Evolutionary conservation across 2,888 invertebrate genomes (phyloP), one percentile per base, ranked within the genome.

Genomic region (Cryptocheilus praepositus): DNA sequence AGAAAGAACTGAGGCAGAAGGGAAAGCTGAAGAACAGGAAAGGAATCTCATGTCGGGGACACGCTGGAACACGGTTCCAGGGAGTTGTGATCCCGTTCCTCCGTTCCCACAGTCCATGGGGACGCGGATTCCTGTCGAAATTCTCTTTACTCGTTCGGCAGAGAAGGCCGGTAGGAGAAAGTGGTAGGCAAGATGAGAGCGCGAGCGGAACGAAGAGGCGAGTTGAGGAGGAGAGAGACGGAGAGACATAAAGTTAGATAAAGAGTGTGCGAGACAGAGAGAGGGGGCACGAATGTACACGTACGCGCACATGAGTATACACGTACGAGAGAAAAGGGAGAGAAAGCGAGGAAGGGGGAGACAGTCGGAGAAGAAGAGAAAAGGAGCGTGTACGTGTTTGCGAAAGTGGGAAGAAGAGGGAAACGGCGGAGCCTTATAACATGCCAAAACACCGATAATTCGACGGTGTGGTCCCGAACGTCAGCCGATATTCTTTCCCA

Each of bases 401-500:
- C 11, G 43, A 36, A 36, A 49, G 58, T 22, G 49, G 49, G 58
- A 16, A 55, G 55, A 19, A 19, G 51, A 51, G 59, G 28, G 57
- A 57, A 21, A 16, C 46, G 45, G 62, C 3, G 62, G 74, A 74
- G 71, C 83, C 83, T 83, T 85, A 82, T 84, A 87, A 88, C 87
- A 88, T 85, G 88, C 87, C 87, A 87, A 88, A 88, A 88, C 86
- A 86, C 82, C 87, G 87, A 87, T 88, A 88, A 88, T 86, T 87
- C 88, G 88, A 86, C 86, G 81, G 87, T 88, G 88, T 88, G 88
- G 88, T 86, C 88, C 79, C 73, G 81, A 83, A 79, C 81, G 82
- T 86, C 84, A 77, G 80, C 78, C 76, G 82, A 86, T 85, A 83
- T 82, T 81, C 84, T 84, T 88, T 87, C 88, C 87, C 87, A 87